These are phyloP conservation scores for Falco berigora DNA, from an alignment of 2,797 vertebrate genomes.

Conservation along the genomic window DNA sequence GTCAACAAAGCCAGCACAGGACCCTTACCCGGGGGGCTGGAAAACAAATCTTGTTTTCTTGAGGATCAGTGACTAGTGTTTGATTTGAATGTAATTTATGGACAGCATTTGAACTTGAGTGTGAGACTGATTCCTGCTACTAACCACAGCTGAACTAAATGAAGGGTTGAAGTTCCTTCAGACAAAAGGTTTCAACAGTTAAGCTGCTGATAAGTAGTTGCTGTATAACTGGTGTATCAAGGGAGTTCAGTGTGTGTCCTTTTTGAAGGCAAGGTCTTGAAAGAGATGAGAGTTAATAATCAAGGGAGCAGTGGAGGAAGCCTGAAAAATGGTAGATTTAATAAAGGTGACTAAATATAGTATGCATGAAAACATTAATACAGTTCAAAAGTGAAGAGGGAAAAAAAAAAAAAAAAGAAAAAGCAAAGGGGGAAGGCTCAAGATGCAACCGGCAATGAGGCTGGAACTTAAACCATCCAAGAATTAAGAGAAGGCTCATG, in stretches of 20 bases:
- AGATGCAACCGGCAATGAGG: background rate
- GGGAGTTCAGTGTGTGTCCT: background rate
- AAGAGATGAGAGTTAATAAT: background rate
- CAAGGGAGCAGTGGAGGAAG: background rate
- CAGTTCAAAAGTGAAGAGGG: background rate
- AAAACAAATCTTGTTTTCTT: background rate
- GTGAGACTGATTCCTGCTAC: background rate
- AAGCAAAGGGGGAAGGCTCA: background rate
- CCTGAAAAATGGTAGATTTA: slow-evolving; percentile 2
- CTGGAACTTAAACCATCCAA: background rate
- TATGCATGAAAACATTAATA: background rate
- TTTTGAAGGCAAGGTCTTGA: background rate
- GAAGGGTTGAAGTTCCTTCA: background rate
- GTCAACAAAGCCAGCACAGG: background rate
- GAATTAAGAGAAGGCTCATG: background rate
- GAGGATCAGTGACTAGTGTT: background rate
- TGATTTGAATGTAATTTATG: background rate
- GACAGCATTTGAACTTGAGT: background rate
- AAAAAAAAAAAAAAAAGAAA: background rate
- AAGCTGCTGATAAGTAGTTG: background rate
- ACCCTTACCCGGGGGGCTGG: background rate
- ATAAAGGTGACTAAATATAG: slow-evolving; percentile 3
- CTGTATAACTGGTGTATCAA: background rate
- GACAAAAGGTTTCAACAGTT: background rate
- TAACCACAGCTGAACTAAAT: background rate